Evolutionary conservation across 2,113 vertebrate species (phyloP).

Genomic region (Ranitomeya variabilis): DNA sequence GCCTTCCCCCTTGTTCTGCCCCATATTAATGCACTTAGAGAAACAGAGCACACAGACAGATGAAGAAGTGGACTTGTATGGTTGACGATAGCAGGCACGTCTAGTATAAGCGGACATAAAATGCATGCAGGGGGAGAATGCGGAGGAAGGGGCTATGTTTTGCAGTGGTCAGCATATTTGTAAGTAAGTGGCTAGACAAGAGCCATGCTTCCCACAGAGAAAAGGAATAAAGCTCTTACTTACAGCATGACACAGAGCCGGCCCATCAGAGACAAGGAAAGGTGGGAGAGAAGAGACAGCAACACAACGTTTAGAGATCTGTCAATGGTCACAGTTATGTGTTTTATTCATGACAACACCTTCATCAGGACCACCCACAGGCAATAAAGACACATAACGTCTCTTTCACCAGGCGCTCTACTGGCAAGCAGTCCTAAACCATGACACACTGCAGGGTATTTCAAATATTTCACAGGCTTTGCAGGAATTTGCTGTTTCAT

Average conservation of each 20-base stretch:
- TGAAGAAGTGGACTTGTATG: not conserved
- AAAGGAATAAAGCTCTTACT: conserved; percentile 60
- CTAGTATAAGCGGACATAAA: not conserved
- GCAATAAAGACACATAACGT: conserved; percentile 4
- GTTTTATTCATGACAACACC: not conserved
- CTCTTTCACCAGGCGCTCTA: not conserved
- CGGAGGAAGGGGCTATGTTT: conserved; percentile 11
- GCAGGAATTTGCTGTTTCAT: conserved; percentile 20
- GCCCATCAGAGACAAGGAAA: not conserved
- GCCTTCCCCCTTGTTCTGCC: too few relatives aligned
- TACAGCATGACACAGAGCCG: conserved; percentile 56
- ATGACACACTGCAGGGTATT: conserved; percentile 11
- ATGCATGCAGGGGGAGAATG: conserved; percentile 3
- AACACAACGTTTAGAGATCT: conserved; percentile 50
- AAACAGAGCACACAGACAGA: not conserved
- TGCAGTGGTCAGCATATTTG: conserved; percentile 23
- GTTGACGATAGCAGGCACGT: not conserved
- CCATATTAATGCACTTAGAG: not conserved
- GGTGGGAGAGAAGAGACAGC: conserved; percentile 52
- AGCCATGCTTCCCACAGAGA: conserved; percentile 21
- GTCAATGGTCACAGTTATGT: conserved; percentile 25
- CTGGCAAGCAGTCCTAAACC: conserved; percentile 24
- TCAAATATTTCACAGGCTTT: conserved; percentile 10
- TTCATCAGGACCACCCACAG: not conserved
- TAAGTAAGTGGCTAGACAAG: conserved; percentile 41